Evolutionary conservation across 1,140 invertebrate species (phyloP), one percentile per base, ranked within the genome.

Genomic region (Glomeris maerens): DNA sequence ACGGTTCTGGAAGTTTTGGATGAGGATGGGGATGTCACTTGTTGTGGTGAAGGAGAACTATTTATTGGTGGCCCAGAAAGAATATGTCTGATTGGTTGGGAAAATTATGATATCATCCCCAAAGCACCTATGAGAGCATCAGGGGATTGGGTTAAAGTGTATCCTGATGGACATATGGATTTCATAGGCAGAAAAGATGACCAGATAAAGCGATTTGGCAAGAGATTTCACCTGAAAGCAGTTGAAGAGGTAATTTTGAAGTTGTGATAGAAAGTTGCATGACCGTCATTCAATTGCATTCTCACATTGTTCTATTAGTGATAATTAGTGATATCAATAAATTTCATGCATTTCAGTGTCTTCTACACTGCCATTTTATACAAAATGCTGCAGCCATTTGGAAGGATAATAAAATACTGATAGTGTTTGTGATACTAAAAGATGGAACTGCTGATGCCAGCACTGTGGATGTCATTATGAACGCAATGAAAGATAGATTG

Each of bases 171-270:
- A 3, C 64, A 63, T 42, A 65, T 83, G n/a, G 74, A 73, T 58
- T 83, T 77, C 55, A 66, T 73, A 57, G 75, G 78, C 10, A 70
- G 84, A 47, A 70, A 64, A 54, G 78, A 83, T 67, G 69, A 74
- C 53, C 63, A 74, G 31, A 67, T 85, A n/a, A 88, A 88, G 67
- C 67, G 81, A 63, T 77, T 79, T 66, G 84, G 83, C 1, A 72
- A 77, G 54, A 78, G 78, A 64, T 59, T 85, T 20, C 73, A 75
- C 60, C 62, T 84, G 26, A 58, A 65, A 26, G 61, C 70, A 45
- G 72, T 86, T 41, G 76, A 83, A 66, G 61, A 65, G 56, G 65
- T 67, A 45, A 64, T 49, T 52, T 21, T n/a, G n/a, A n/a, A n/a
- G n/a, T n/a, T n/a, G n/a, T n/a, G n/a, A n/a, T n/a, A n/a, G n/a